These are phyloP conservation scores for Neria commutata DNA, from an alignment of 2,888 invertebrate genomes.

Conservation along the genomic window DNA sequence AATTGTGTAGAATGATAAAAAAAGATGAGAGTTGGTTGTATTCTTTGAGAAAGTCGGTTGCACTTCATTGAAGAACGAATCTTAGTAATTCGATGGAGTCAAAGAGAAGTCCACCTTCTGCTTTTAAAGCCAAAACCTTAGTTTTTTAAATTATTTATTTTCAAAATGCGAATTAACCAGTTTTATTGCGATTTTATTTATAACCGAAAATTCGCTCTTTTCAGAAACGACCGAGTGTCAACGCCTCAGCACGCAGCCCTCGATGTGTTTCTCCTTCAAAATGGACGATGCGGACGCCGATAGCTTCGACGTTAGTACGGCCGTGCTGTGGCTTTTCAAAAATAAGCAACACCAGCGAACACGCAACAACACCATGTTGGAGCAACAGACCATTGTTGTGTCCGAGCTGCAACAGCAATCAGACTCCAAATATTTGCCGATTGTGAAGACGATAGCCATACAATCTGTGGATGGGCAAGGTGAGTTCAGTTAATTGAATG, in stretches of 20 bases:
- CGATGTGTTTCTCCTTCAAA: conserved; percentile 78
- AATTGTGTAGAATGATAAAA: too few species aligned
- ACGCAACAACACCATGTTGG: conserved; percentile 33
- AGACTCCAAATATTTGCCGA: conserved; percentile 71
- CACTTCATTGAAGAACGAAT: too few species aligned
- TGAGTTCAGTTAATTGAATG: too few species aligned
- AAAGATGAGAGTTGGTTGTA: too few species aligned
- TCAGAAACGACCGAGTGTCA: conserved; percentile 65
- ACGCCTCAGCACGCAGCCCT: conserved; percentile 63
- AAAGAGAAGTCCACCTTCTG: too few species aligned
- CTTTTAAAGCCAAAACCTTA: background rate
- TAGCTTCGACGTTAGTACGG: conserved; percentile 75
- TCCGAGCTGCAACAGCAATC: conserved; percentile 80
- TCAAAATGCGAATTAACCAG: too few species aligned
- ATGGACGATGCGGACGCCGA: conserved; percentile 76
- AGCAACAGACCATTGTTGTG: conserved; percentile 73
- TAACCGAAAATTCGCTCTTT: too few species aligned
- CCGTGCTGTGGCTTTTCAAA: conserved; percentile 84
- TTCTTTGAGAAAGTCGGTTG: too few species aligned
- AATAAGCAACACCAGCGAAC: conserved; percentile 42
- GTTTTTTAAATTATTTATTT: background rate
- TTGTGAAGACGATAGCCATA: conserved; percentile 80
- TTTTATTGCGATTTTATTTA: conserved; percentile 22
- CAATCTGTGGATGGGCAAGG: conserved; percentile 75
- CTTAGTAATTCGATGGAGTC: too few species aligned